Base-by-base conservation (phyloP, 2,888 invertebrate genomes). In the Apodemia zela region DNA sequence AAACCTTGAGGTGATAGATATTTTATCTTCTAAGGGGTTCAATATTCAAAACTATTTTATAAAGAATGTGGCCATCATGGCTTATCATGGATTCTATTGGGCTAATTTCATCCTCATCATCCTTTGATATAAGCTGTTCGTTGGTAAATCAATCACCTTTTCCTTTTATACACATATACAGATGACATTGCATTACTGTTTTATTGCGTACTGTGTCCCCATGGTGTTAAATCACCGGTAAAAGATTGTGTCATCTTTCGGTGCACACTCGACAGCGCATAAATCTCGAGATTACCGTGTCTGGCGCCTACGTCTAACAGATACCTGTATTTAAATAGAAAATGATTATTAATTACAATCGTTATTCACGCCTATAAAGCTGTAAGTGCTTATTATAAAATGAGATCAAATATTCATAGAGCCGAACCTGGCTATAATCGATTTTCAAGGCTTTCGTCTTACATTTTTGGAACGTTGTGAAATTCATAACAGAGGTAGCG, bases 281-380 rank as follows among this genome's bases (percentile, higher is more conserved):
- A 54, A 54, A 54, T 54, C 51, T 54, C 25, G 8, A 54, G 51
- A 54, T 54, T 54, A 54, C 51, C 21, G 51, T 49, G 49, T 54
- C 51, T 54, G 70, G 71, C 72, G 72, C 72, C 70, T 71, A 65
- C 66, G 59, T 65, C 63, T 65, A 63, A 62, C 66, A 25, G 54
- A 66, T 68, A 69, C 69, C 63, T 67, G 69, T 64, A 63, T 68
- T 66, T 66, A 67, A 70, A 66, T 69, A 65, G 70, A 69, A 71
- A 69, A 69, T 63, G 61, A 64, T 71, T 69, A 70, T 67, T 72
- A 72, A 69, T 67, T 69, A 65, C 66, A 45, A 64, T 64, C 65
- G 67, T 70, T 69, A 69, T 68, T 69, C 71, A 70, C 67, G 67
- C 62, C 63, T 60, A 61, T 68, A 65, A 66, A 67, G 64, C 66